Conservation (phyloP, 2,797 vertebrate genomes). For the Phataginus tricuspis region DNA sequence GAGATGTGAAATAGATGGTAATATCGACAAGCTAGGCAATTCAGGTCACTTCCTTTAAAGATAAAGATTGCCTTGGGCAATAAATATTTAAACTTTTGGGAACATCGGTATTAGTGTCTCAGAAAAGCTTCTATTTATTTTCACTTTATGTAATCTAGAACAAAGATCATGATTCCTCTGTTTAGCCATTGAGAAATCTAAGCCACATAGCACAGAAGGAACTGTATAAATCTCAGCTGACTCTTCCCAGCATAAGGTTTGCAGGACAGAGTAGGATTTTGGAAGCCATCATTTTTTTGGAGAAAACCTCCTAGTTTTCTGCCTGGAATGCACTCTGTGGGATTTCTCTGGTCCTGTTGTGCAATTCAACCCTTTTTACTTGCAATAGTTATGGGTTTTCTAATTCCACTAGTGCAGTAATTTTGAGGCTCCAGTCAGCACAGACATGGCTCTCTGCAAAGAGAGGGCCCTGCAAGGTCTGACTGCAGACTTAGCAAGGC, state of each 20-base stretch:
- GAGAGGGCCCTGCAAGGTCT: neutral
- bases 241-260: neutral
- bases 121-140: neutral
- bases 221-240: neutral
- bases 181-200: neutral
- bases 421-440: neutral
- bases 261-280: neutral
- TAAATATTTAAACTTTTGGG: neutral
- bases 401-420: neutral
- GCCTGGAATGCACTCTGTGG: neutral
- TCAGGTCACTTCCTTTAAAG: neutral
- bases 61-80: neutral
- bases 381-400: neutral
- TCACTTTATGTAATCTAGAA: constrained; percentile 3
- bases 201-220: neutral
- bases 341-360: neutral
- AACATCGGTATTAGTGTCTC: neutral
- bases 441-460: neutral
- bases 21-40: neutral
- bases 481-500: neutral
- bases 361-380: neutral
- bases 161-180: neutral
- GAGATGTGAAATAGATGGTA: neutral
- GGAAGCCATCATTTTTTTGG: neutral
- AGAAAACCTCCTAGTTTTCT: neutral